Evolutionary conservation across 30 jellyfish, hydroid and myxozoan species (phyloP).

Genomic region (Chrysaora quinquecirrha): DNA sequence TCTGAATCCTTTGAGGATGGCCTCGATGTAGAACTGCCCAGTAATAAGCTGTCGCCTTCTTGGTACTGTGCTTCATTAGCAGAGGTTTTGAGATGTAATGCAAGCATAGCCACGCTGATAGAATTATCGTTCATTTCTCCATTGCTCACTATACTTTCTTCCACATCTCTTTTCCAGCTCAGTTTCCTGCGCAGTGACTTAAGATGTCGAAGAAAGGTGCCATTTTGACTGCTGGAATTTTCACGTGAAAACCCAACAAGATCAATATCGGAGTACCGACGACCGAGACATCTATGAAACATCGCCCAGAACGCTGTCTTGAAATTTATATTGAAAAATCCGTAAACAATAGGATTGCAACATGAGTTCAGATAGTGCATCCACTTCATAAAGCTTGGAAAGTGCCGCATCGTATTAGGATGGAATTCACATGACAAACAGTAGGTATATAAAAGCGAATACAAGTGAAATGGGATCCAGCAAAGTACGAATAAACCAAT

Average conservation of each 20-base stretch:
- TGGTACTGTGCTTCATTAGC: not conserved
- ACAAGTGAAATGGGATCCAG: constrained; percentile 87
- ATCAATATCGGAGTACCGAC: constrained; percentile 47
- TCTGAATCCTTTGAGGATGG: constrained; percentile 68
- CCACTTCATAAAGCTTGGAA: constrained; percentile 75
- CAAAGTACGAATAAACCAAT: constrained; percentile 80
- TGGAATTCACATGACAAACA: constrained; percentile 35
- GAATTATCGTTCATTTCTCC: constrained; percentile 65
- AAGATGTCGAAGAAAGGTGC: constrained; percentile 64
- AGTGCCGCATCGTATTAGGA: constrained; percentile 19
- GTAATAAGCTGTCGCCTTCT: constrained; percentile 26
- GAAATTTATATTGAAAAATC: constrained; percentile 88
- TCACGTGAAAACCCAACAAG: constrained; percentile 55
- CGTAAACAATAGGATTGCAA: constrained; percentile 91
- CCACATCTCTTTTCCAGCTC: constrained; percentile 73
- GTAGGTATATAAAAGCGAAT: constrained; percentile 44
- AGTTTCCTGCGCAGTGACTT: constrained; percentile 54
- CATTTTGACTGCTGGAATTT: constrained; percentile 51
- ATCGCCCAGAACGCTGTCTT: constrained; percentile 86
- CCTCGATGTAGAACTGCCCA: constrained; percentile 30
- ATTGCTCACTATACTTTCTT: constrained; percentile 60
- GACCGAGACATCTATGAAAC: constrained; percentile 50
- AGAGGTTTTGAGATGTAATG: constrained; percentile 35
- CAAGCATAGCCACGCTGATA: constrained; percentile 46
- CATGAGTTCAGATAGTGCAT: constrained; percentile 93